These are phyloP conservation scores for Micromys minutus DNA, from an alignment of 2,113 vertebrate species.

Conservation along the genomic window DNA sequence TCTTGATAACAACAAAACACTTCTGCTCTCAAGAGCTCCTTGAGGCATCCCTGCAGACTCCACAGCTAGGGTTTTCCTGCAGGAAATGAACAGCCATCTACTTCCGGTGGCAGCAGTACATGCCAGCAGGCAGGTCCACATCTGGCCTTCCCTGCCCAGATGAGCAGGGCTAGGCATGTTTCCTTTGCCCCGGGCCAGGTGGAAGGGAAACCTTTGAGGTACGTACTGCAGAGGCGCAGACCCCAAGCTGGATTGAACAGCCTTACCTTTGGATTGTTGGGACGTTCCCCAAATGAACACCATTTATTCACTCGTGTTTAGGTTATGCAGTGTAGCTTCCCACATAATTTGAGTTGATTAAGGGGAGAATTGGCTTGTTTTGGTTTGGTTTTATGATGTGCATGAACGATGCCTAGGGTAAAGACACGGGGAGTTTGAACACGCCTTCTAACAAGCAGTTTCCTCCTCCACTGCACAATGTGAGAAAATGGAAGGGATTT, in stretches of 20 bases:
- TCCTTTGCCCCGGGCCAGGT: not conserved
- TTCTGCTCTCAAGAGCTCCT: constrained; percentile 64
- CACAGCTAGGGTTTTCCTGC: not conserved
- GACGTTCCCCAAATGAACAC: not conserved
- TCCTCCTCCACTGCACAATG: not conserved
- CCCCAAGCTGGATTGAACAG: not conserved
- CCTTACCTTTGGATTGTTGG: not conserved
- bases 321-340: not conserved
- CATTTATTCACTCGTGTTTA: not conserved
- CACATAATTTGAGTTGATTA: not conserved
- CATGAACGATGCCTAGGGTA: not conserved
- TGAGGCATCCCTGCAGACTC: not conserved
- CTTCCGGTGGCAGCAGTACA: not conserved
- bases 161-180: not conserved
- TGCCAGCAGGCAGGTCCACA: not conserved
- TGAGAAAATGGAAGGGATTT: not conserved
- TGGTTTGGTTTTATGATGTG: not conserved
- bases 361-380: not conserved
- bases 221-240: not conserved
- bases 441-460: not conserved
- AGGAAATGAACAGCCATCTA: not conserved
- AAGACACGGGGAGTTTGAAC: not conserved
- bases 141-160: not conserved
- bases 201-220: not conserved
- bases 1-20: constrained; percentile 63